Evolutionary conservation across 1,140 invertebrate species (phyloP).

Genomic region (Anadara kagoshimensis): DNA sequence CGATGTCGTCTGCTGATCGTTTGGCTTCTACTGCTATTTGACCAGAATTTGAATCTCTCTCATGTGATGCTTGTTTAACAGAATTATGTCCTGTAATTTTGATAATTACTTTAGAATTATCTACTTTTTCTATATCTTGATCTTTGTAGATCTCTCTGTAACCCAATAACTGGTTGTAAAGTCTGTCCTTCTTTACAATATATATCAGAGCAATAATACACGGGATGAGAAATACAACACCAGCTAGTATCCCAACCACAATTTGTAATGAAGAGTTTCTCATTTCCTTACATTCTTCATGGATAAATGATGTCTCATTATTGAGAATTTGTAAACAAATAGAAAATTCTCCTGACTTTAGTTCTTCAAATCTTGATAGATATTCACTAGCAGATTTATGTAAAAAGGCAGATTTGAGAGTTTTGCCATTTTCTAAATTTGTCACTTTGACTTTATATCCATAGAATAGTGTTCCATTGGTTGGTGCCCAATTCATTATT

Average conservation of each 20-base stretch:
- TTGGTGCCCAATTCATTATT: conserved; percentile 19
- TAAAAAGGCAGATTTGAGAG: conserved; percentile 31
- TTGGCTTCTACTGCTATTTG: too few relatives aligned
- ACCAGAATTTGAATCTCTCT: too few relatives aligned
- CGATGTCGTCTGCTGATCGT: too few relatives aligned
- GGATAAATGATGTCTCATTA: conserved; percentile 7
- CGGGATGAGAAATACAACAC: conserved; percentile 55
- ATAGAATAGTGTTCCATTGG: conserved; percentile 19
- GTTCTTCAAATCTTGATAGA: conserved; percentile 4
- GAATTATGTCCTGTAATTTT: too few relatives aligned
- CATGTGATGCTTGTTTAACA: too few relatives aligned
- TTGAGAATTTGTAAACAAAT: conserved; percentile 32
- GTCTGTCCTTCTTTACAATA: conserved; percentile 20
- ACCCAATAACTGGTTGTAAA: too few relatives aligned
- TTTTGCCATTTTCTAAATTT: conserved; percentile 9
- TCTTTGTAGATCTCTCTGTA: too few relatives aligned
- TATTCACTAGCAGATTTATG: conserved; percentile 23
- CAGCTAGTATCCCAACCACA: conserved; percentile 58
- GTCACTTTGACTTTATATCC: conserved; percentile 25
- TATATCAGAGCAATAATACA: conserved; percentile 43
- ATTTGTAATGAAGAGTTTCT: conserved; percentile 17
- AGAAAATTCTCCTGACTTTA: conserved; percentile 26
- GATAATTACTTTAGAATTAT: too few relatives aligned
- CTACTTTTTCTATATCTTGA: too few relatives aligned
- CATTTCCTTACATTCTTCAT: conserved; percentile 28